Evolutionary conservation across 2,888 invertebrate species (phyloP).

Genomic region (Tetrapedia diversipes): DNA sequence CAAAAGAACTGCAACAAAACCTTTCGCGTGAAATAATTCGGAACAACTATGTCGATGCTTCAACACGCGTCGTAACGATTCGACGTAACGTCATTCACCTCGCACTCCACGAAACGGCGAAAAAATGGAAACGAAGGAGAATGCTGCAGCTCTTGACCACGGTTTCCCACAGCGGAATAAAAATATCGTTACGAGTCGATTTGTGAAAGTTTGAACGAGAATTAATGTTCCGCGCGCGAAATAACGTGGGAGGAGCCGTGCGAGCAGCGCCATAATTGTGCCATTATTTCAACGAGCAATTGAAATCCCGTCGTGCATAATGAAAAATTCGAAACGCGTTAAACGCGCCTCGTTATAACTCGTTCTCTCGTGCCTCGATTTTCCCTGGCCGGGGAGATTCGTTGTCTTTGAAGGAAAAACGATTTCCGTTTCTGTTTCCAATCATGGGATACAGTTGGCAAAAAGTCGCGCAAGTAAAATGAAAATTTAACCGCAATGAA

Average conservation of each 20-base stretch:
- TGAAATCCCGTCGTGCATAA: conserved; percentile 40
- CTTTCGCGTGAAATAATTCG: too few species aligned
- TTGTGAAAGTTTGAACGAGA: conserved; percentile 42
- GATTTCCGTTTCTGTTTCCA: too few species aligned
- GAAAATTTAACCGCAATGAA: too few species aligned
- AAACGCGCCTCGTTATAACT: conserved; percentile 22
- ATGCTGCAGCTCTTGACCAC: too few species aligned
- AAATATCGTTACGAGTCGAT: conserved; percentile 26
- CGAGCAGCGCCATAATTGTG: conserved; percentile 34
- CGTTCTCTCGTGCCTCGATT: conserved; percentile 4
- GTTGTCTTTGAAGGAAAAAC: too few species aligned
- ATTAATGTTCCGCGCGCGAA: conserved; percentile 32
- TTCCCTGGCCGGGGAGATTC: background rate
- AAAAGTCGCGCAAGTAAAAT: too few species aligned
- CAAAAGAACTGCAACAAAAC: too few species aligned
- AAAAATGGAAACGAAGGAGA: background rate
- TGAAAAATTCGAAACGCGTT: conserved; percentile 38
- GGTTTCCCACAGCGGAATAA: conserved; percentile 17
- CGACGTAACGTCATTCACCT: background rate
- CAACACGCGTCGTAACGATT: background rate
- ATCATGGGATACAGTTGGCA: too few species aligned
- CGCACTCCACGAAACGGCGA: background rate
- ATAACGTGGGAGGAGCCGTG: conserved; percentile 26
- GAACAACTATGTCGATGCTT: too few species aligned
- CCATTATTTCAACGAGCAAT: conserved; percentile 35